phyloP scores from a whole-genome alignment of 37 sponge, comb jelly and placozoan species.

The Crambe crambe region DNA sequence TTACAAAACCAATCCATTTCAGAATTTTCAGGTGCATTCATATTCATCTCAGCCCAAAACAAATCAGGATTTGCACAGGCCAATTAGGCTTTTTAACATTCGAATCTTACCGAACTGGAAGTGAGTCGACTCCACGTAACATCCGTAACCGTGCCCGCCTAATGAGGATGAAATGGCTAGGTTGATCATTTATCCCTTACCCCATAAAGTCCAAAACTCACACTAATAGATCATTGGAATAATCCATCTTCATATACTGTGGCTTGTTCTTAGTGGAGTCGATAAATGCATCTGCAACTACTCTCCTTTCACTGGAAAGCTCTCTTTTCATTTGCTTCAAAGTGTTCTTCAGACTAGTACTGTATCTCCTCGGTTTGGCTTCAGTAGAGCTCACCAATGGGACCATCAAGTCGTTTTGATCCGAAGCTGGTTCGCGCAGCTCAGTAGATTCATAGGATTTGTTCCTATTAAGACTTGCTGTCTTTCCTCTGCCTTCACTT shows the following conservation, averaged over 20 bases:
- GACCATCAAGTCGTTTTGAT: no score
- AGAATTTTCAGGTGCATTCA: no score
- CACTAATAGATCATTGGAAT: slow-evolving; percentile 18
- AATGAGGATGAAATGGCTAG: neutral
- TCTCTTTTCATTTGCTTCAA: neutral
- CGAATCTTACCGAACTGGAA: slow-evolving; percentile 29
- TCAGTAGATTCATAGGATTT: neutral
- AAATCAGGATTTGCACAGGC: no score
- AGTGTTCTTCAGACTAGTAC: neutral
- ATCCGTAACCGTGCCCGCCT: slow-evolving; percentile 47
- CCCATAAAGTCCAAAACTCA: neutral
- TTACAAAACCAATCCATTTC: no score
- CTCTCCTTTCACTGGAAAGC: neutral
- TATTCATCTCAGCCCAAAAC: no score
- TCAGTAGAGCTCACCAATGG: no score
- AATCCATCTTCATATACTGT: slow-evolving; percentile 24
- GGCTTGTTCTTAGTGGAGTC: slow-evolving; percentile 15
- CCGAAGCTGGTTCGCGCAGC: neutral
- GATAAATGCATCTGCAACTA: slow-evolving; percentile 10
- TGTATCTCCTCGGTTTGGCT: neutral
- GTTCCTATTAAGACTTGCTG: neutral
- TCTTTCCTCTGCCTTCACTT: neutral
- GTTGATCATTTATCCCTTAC: neutral
- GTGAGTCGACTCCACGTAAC: slow-evolving; percentile 25
- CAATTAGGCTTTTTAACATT: no score